phyloP scores from a whole-genome alignment of 1,140 invertebrate species.

The Pinna nobilis region DNA sequence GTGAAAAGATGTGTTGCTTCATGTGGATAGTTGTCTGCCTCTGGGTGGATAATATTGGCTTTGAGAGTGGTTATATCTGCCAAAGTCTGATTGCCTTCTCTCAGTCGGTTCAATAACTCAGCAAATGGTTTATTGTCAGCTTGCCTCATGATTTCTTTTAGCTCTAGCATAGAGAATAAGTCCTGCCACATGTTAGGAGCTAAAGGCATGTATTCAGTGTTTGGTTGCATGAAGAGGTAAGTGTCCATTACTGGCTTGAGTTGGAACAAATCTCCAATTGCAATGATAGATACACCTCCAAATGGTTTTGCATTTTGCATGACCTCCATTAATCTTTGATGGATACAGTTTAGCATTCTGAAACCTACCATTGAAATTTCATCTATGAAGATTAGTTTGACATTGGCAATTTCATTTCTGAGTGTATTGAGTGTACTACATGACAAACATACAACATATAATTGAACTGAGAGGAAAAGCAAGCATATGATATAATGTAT shows the following conservation, averaged over 20 bases:
- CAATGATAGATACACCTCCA: conserved; percentile 48
- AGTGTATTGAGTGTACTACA: conserved; percentile 40
- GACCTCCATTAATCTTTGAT: conserved; percentile 42
- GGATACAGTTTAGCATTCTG: conserved; percentile 46
- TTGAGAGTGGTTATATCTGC: conserved; percentile 24
- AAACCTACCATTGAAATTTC: conserved; percentile 51
- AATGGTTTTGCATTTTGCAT: conserved; percentile 33
- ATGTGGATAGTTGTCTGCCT: conserved; percentile 1
- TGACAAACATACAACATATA: conserved; percentile 21
- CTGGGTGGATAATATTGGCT: neutral
- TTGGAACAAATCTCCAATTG: conserved; percentile 52
- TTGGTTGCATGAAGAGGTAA: conserved; percentile 34
- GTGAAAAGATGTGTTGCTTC: neutral
- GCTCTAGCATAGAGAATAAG: conserved; percentile 43
- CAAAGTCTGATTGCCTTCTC: conserved; percentile 29
- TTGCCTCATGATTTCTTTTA: conserved; percentile 49
- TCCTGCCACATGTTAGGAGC: conserved; percentile 45
- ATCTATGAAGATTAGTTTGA: conserved; percentile 50
- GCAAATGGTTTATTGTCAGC: conserved; percentile 41
- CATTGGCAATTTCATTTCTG: conserved; percentile 21
- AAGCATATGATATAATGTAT: too few species aligned
- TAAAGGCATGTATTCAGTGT: conserved; percentile 23
- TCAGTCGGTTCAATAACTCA: conserved; percentile 36
- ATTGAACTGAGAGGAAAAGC: too few species aligned
- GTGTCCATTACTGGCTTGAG: conserved; percentile 43